Base-by-base conservation (phyloP, 2,797 vertebrate species). In the Phrynocephalus vlangalii region DNA sequence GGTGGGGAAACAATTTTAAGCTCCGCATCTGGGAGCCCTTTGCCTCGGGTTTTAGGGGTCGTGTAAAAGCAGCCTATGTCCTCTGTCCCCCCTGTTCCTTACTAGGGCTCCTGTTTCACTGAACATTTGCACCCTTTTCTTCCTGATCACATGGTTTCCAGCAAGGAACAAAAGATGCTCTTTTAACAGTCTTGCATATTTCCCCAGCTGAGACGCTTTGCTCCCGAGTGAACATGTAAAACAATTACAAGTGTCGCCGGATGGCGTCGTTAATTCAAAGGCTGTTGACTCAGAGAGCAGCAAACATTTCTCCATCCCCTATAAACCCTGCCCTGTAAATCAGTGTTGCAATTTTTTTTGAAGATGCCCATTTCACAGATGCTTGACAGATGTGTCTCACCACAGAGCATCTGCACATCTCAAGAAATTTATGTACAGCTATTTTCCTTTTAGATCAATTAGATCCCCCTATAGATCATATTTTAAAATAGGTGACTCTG, bases 321-420 rank as follows among this genome's bases (percentile, higher is more conserved):
- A 71, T 85, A 76, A 76, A 81, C 81, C 63, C 71, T 38, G 3
- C 13, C 8, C 44, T 56, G 18, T 52, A 50, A 70, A 76, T 30
- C 56, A 66, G 30, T 16, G 48, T 30, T 71, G 44, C 44, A n/a
- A 11, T 15, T 11, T 8, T 81, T 85, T 81, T 88, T 60, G n/a
- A 85, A n/a, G 70, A 70, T 26, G 28, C 70, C 60, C 33, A 33
- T 67, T 85, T 11, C 44, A 48, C 87, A 85, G 83, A 81, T 85
- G 77, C 83, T 75, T 11, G 48, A 52, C 87, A 88, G 87, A 88
- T 85, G 87, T 88, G 78, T 13, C 3, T 70, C 8, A 52, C 52
- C 63, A 52, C 60, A 50, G 80, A 67, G n/a, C 9, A n/a, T 73
- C 52, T 4, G 8, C 60, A 76, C 83, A 84, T 85, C 70, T 75